These are phyloP conservation scores for Myotis findleyi DNA, from an alignment of 2,797 vertebrate genomes.

Conservation along the genomic window DNA sequence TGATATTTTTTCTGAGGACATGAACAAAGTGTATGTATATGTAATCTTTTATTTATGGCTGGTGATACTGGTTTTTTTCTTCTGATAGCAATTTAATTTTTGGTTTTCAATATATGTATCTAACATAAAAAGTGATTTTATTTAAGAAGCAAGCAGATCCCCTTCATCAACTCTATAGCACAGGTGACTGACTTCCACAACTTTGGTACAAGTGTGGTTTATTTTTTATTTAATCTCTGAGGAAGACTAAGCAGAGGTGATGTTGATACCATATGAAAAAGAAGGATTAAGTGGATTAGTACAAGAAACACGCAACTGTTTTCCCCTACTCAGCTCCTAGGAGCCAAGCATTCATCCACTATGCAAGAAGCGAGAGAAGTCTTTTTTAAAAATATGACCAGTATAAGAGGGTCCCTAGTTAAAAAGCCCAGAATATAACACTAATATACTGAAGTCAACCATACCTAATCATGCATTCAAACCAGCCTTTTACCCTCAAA, in stretches of 20 bases:
- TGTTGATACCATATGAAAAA: neutral
- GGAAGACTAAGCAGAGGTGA: neutral
- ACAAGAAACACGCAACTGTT: neutral
- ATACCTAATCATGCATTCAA: neutral
- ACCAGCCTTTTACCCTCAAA: neutral
- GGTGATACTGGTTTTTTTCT: neutral
- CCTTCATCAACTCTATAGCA: neutral
- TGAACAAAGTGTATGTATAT: neutral
- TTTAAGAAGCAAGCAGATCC: conserved; percentile 1
- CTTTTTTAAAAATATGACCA: neutral
- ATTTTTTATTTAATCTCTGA: conserved; percentile 8
- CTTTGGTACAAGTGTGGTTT: neutral
- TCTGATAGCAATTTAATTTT: neutral
- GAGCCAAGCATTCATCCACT: neutral
- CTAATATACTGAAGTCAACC: neutral
- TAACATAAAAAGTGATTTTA: neutral
- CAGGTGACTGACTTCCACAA: neutral
- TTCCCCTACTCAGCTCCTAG: neutral
- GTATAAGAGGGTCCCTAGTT: neutral
- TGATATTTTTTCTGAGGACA: conserved; percentile 18
- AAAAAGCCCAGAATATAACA: neutral
- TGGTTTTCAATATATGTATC: neutral
- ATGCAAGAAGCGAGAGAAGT: neutral
- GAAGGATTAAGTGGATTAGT: neutral
- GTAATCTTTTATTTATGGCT: neutral